These are phyloP conservation scores for Trichosurus vulpecula DNA, from an alignment of 2,797 vertebrate genomes.

Conservation along the genomic window DNA sequence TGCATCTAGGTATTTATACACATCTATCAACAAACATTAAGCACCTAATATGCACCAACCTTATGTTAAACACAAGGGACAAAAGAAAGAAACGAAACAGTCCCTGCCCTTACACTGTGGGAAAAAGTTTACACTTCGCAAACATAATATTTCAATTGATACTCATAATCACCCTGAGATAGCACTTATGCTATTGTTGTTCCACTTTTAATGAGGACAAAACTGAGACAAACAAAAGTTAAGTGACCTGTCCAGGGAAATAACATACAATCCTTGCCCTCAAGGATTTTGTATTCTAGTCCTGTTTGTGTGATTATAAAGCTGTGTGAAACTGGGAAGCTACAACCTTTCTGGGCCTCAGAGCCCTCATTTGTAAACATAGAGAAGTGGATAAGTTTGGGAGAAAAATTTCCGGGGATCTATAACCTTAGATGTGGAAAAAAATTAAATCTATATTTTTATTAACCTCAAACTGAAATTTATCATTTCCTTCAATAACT, in stretches of 20 bases:
- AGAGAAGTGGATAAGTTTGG: neutral
- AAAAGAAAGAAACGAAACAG: neutral
- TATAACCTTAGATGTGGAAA: neutral
- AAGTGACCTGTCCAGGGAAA: no score
- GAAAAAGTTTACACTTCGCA: neutral
- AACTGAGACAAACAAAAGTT: no score
- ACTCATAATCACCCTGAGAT: neutral
- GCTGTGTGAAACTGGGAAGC: neutral
- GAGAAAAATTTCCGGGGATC: neutral
- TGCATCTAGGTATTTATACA: neutral
- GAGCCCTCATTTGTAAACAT: neutral
- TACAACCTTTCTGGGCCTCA: neutral
- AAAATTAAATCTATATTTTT: neutral
- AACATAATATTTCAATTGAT: neutral
- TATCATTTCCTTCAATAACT: neutral
- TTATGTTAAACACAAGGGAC: neutral
- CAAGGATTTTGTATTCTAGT: neutral
- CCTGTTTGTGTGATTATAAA: neutral
- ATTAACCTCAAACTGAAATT: neutral
- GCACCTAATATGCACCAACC: neutral
- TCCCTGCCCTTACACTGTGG: neutral
- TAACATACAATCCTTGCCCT: neutral
- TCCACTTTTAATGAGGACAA: no score
- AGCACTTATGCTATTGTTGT: neutral
- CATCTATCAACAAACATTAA: neutral